Base-by-base conservation (phyloP, 1,140 invertebrate species). In the Aphidius ervi region DNA sequence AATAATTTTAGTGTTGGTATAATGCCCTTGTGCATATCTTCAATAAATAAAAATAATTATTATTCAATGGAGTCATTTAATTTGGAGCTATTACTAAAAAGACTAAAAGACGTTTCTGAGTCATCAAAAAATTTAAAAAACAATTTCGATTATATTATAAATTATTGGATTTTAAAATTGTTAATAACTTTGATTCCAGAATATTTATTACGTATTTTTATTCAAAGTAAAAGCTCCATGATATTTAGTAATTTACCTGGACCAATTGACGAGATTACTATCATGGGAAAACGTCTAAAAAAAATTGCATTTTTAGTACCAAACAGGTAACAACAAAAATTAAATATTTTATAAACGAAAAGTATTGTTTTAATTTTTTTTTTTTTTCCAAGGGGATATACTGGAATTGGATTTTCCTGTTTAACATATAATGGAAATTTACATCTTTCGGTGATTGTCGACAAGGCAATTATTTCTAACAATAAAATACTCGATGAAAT, bases 241-340 rank as follows among this genome's bases (percentile, higher is more conserved):
- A 70, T 68, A 0, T 67, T 78, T 7, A 77, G 74, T 41, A 77
- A 78, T 67, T 53, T 77, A 20, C 67, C 66, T 6, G 75, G 74
- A 10, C 75, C 74, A 9, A 56, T 63, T 9, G 16, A 16, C 16
- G 64, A 64, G 56, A 59, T 73, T 1, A 59, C 63, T 23, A 65
- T 77, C 54, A 31, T 68, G 9, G 74, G 71, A 0, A 56, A 72
- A 43, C 62, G 48, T 8, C 58, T 78, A 16, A 67, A 65, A 46
- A 73, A 74, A 52, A 63, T 78, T 3, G 63, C 59, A 1, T 76
- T 77, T 55, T 76, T 69, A 67, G 66, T 77, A 46, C 76, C 76
- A 9, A 71, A 76, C 57, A 70, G 67, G 68, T 72, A 65, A 42
- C 6, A 20, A 42, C 9, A 37, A 37, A 41, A 41, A 9, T 37